These are phyloP conservation scores for Drosophila koepferae DNA, from an alignment of 2,888 invertebrate genomes.

Conservation along the genomic window DNA sequence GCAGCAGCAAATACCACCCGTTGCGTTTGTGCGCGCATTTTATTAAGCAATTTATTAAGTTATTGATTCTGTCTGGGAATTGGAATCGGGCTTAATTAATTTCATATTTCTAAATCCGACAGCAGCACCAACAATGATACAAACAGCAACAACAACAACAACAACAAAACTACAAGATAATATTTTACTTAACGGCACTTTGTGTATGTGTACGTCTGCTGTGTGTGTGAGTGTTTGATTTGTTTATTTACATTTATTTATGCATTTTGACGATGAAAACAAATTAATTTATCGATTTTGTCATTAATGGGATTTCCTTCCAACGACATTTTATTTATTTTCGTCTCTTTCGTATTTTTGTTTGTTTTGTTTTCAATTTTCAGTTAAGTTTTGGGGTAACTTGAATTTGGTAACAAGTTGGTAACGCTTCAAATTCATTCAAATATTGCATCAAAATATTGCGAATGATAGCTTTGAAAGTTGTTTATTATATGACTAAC, in stretches of 20 bases:
- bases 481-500: not conserved
- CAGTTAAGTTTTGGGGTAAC: slow-evolving; percentile 4
- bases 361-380: slow-evolving; percentile 30
- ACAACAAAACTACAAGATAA: slow-evolving; percentile 17
- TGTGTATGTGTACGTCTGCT: slow-evolving; percentile 24
- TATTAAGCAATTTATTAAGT: slow-evolving; percentile 67
- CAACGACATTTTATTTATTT: slow-evolving; percentile 28
- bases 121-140: slow-evolving; percentile 32
- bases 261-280: slow-evolving; percentile 54
- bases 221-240: slow-evolving; percentile 15
- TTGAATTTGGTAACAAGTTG: not conserved
- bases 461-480: not conserved
- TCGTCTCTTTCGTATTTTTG: slow-evolving; percentile 3
- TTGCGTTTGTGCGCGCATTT: slow-evolving; percentile 63
- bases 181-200: slow-evolving; percentile 66
- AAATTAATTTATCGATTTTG: slow-evolving; percentile 76
- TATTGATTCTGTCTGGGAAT: slow-evolving; percentile 50
- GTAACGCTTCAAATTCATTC: not conserved
- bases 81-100: slow-evolving; percentile 62
- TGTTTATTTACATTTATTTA: slow-evolving; percentile 64
- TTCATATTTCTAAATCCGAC: slow-evolving; percentile 55
- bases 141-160: slow-evolving; percentile 15
- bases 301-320: slow-evolving; percentile 75
- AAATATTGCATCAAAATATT: not conserved
- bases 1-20: slow-evolving; percentile 46